Evolutionary conservation across 2,888 invertebrate species (phyloP).

Genomic region (Cetonia aurata): DNA sequence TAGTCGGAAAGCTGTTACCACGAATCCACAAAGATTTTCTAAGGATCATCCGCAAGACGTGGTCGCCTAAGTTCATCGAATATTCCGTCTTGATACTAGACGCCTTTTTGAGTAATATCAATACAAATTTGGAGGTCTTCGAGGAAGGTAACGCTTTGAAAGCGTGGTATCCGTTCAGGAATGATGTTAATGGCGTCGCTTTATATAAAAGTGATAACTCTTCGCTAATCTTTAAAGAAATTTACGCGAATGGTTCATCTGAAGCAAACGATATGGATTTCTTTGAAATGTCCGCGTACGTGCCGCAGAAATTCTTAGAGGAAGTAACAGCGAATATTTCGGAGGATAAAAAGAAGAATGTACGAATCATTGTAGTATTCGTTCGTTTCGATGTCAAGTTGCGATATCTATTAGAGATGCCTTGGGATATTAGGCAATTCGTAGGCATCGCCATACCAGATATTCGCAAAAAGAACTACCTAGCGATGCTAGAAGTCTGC

Average conservation of each 20-base stretch:
- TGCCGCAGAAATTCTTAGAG: not conserved
- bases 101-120: not conserved
- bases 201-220: not conserved
- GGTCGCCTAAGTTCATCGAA: not conserved
- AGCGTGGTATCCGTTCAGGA: slow-evolving; percentile 9
- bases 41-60: not conserved
- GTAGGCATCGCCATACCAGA: slow-evolving; percentile 4
- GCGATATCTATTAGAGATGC: not conserved
- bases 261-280: not conserved
- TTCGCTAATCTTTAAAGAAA: not conserved
- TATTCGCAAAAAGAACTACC: slow-evolving; percentile 1
- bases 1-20: not conserved
- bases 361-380: slow-evolving; percentile 1
- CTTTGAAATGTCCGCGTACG: not conserved
- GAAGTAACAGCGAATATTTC: no score
- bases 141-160: not conserved
- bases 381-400: not conserved
- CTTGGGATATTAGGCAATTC: not conserved
- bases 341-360: not conserved
- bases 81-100: not conserved
- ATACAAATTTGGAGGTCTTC: not conserved
- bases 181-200: not conserved
- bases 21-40: not conserved
- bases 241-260: not conserved
- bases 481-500: not conserved